Base-by-base conservation (phyloP, 2,113 vertebrate species). In the Crotophaga sulcirostris region DNA sequence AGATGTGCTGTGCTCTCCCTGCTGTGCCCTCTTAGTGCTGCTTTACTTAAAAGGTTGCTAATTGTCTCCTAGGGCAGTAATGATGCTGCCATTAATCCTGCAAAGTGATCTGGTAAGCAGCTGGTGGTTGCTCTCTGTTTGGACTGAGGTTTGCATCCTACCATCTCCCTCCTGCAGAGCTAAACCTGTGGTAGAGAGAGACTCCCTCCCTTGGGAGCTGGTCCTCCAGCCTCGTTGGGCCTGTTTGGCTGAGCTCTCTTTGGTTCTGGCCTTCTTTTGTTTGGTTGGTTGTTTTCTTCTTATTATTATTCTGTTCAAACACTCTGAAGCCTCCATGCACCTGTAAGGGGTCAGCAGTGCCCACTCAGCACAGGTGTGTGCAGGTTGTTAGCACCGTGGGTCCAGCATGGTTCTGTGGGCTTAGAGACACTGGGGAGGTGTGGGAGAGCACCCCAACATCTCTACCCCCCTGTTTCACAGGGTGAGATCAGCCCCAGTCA, bases 401-500 rank as follows among this genome's bases (percentile, higher is more conserved):
- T 40, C 62, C 44, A 56, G 34, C 49, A 16, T 1, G 0, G n/a
- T 20, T 62, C 42, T 6, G 15, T 0, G 5, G 58, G 29, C 8
- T 45, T 16, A 45, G 45, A 18, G 45, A 42, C 45, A 45, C 45
- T 8, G 17, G 45, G 45, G 16, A 45, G 45, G 16, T 45, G 16
- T 17, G 18, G 45, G 45, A 19, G 45, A 8, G 45, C 45, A 45
- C 45, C 45, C 45, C 45, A 45, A 45, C 7, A 18, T 45, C 45
- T 18, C 45, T 45, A 15, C 16, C 19, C 34, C 16, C 16, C 0
- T 2, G 29, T 16, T 4, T 26, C 5, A 2, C 34, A 26, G 51
- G 14, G 60, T 2, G 8, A 28, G 28, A n/a, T 8, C 54, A 38
- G 60, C 33, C 38, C 28, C 2, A 1, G 8, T 10, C 2, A 1